These are phyloP conservation scores for Semibalanus balanoides DNA, from an alignment of 1,140 invertebrate genomes.

Conservation along the genomic window DNA sequence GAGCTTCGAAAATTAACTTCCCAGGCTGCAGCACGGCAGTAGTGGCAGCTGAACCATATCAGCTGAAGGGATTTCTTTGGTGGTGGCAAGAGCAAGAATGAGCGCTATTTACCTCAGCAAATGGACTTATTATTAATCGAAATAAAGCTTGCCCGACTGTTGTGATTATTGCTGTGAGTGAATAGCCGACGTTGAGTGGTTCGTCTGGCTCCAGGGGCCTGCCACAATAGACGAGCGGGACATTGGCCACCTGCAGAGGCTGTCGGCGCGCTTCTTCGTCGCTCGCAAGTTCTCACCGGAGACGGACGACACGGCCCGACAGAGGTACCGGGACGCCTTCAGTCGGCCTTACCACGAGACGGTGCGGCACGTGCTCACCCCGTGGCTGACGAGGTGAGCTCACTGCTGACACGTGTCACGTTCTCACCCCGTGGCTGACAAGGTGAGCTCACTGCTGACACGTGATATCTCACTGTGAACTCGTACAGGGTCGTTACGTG, in stretches of 20 bases:
- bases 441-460: not conserved
- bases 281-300: not conserved
- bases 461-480: no score
- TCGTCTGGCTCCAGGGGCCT: not conserved
- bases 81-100: no score
- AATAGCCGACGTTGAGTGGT: no score
- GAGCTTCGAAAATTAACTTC: no score
- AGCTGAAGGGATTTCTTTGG: no score
- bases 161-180: no score
- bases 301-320: not conserved
- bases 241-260: not conserved
- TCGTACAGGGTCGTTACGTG: no score
- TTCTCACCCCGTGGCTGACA: not conserved
- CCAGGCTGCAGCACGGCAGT: no score
- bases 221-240: not conserved
- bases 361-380: not conserved
- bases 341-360: not conserved
- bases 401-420: not conserved
- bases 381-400: not conserved
- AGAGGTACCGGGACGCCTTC: not conserved
- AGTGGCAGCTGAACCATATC: no score
- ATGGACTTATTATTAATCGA: no score
- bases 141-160: no score
- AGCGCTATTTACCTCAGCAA: no score
- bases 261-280: not conserved